Evolutionary conservation across 2,113 vertebrate species (phyloP).

Genomic region (Notothenia coriiceps): DNA sequence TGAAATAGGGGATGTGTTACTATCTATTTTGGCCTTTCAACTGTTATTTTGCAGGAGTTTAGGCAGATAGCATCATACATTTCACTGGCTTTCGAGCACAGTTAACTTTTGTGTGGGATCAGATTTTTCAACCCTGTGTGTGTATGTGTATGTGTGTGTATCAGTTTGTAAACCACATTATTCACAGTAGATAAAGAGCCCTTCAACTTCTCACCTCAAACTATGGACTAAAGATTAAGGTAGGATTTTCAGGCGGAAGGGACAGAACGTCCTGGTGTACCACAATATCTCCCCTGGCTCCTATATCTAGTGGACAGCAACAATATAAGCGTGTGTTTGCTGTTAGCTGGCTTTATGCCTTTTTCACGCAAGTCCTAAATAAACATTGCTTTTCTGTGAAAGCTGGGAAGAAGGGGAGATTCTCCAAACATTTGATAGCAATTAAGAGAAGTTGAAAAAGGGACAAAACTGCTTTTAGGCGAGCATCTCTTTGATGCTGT

Average conservation of each 20-base stretch:
- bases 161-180: constrained; percentile 17
- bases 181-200: constrained; percentile 38
- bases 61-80: constrained; percentile 4
- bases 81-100: too few species aligned
- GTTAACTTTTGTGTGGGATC: constrained; percentile 28
- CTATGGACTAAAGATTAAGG: constrained; percentile 19
- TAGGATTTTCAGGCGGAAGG: not conserved
- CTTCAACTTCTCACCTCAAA: constrained; percentile 50
- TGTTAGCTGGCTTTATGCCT: not conserved
- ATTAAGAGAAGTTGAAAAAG: not conserved
- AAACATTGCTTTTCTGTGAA: constrained; percentile 14
- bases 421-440: not conserved
- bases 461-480: not conserved
- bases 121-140: constrained; percentile 1
- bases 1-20: constrained; percentile 23
- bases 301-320: constrained; percentile 13
- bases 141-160: constrained; percentile 3
- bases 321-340: constrained; percentile 7
- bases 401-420: constrained; percentile 10
- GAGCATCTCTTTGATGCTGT: not conserved
- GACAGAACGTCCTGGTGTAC: constrained; percentile 18
- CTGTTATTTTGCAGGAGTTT: constrained; percentile 14
- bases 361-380: constrained; percentile 20
- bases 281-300: constrained; percentile 18
- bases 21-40: constrained; percentile 28